phyloP scores from a whole-genome alignment of 1,140 invertebrate species.

The Anadara kagoshimensis region DNA sequence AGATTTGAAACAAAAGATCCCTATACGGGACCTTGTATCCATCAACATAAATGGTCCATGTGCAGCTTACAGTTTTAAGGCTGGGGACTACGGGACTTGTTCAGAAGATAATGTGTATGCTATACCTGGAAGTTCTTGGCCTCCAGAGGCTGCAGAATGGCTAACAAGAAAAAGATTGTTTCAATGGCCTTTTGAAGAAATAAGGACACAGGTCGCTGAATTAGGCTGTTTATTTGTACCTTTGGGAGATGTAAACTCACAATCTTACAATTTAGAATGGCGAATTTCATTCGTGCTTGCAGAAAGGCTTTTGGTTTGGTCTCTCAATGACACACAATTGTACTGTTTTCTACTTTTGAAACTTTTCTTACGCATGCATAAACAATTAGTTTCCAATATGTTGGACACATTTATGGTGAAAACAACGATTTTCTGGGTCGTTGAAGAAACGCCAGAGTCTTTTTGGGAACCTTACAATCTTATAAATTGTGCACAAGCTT shows the following conservation, averaged over 20 bases:
- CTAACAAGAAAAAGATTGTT: background rate
- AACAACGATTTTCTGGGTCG: background rate
- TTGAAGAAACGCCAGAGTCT: background rate
- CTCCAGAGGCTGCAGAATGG: constrained; percentile 2
- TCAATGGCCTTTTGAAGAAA: background rate
- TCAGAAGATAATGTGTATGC: constrained; percentile 11
- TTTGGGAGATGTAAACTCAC: constrained; percentile 6
- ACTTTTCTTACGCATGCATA: background rate
- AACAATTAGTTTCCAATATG: background rate
- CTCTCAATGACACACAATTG: constrained; percentile 1
- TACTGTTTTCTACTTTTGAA: constrained; percentile 1
- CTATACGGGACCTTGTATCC: background rate
- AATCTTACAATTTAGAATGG: background rate
- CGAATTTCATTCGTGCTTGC: constrained; percentile 6
- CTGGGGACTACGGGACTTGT: constrained; percentile 3
- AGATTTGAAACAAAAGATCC: background rate
- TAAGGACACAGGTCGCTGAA: background rate
- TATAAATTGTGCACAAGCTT: background rate
- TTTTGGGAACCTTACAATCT: constrained; percentile 4
- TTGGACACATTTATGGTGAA: constrained; percentile 1
- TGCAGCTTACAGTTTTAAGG: background rate
- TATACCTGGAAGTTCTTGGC: constrained; percentile 3
- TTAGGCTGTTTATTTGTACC: constrained; percentile 9
- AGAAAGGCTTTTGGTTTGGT: constrained; percentile 9
- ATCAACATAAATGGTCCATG: constrained; percentile 9